Evolutionary conservation across 2,797 vertebrate genomes (phyloP).

Genomic region (Gallinago stenura): DNA sequence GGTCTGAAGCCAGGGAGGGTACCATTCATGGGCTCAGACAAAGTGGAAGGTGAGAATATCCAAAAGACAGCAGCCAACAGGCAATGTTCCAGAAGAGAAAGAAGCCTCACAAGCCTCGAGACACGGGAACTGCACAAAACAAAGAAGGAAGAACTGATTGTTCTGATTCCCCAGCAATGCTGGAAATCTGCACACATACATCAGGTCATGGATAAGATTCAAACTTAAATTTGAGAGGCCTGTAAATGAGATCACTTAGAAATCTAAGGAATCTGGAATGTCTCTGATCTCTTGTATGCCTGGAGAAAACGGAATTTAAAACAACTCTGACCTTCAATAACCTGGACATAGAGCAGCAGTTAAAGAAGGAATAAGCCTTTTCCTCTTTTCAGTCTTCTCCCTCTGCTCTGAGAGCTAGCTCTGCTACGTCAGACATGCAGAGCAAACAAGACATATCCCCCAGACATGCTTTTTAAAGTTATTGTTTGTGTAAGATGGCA

Average conservation of each 20-base stretch:
- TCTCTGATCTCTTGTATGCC: background rate
- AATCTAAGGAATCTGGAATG: conserved; percentile 24
- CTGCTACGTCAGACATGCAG: background rate
- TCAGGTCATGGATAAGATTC: background rate
- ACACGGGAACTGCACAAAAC: background rate
- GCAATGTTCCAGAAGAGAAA: background rate
- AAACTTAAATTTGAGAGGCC: background rate
- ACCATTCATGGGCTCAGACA: background rate
- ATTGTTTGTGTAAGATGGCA: background rate
- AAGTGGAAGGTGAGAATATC: background rate
- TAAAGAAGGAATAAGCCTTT: background rate
- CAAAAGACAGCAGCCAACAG: background rate
- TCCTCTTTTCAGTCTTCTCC: background rate
- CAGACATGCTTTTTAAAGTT: background rate
- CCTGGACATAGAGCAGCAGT: background rate
- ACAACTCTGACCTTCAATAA: background rate
- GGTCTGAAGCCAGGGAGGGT: background rate
- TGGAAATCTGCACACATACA: background rate
- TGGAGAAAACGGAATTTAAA: conserved; percentile 6
- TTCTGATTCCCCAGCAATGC: background rate
- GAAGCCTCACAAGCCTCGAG: background rate
- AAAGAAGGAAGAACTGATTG: background rate
- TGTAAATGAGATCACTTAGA: conserved; percentile 15
- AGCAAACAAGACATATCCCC: background rate
- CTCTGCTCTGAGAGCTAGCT: background rate